Evolutionary conservation across 1,140 invertebrate species (phyloP).

Genomic region (Listronotus oregonensis): DNA sequence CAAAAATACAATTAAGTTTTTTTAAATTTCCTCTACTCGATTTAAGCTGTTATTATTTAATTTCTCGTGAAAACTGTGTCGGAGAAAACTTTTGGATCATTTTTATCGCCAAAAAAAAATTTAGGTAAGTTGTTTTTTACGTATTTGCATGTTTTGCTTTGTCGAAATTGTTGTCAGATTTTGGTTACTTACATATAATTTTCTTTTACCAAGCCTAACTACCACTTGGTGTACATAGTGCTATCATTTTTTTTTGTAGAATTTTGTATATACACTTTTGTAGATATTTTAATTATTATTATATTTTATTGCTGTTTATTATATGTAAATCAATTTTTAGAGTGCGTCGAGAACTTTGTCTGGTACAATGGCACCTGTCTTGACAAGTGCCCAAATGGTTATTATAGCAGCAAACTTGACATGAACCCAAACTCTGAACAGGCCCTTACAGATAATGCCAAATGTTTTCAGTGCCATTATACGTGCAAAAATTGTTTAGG

Average conservation of each 20-base stretch:
- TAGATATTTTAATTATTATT: background rate
- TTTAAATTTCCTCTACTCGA: constrained; percentile 25
- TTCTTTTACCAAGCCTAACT: too few species aligned
- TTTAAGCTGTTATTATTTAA: background rate
- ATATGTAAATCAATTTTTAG: constrained; percentile 50
- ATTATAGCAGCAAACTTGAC: constrained; percentile 40
- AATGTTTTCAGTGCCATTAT: constrained; percentile 62
- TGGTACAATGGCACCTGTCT: constrained; percentile 56
- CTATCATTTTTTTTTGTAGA: background rate
- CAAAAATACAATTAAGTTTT: constrained; percentile 33
- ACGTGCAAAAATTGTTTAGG: constrained; percentile 62
- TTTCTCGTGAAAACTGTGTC: background rate
- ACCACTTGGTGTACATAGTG: too few species aligned
- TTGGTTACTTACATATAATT: constrained; percentile 24
- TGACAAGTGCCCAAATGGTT: constrained; percentile 55
- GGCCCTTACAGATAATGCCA: constrained; percentile 26
- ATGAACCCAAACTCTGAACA: constrained; percentile 14
- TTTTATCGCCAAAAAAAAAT: background rate
- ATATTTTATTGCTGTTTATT: background rate
- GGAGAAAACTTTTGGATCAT: constrained; percentile 18
- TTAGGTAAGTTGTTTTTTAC: constrained; percentile 26
- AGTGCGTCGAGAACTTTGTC: constrained; percentile 54
- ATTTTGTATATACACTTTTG: constrained; percentile 30
- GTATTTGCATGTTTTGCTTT: constrained; percentile 40
- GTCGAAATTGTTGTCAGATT: constrained; percentile 54